Base-by-base conservation (phyloP, 2,113 vertebrate species). In the Tonatia bakeri region DNA sequence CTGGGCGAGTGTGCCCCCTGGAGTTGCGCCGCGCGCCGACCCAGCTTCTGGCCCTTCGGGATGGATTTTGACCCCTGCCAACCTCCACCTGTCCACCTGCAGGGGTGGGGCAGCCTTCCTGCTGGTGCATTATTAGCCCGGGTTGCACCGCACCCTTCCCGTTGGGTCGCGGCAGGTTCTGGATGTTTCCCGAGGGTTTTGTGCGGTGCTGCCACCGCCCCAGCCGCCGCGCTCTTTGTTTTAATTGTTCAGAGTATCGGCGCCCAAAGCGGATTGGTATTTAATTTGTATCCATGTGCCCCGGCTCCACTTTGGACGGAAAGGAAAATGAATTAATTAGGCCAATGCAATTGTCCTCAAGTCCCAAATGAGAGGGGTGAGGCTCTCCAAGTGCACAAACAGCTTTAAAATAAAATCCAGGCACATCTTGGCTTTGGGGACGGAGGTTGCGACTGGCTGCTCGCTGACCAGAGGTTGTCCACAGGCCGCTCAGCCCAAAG, bases 61-160 rank as follows among this genome's bases (percentile, higher is more conserved):
- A 2, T 47, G 93, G 92, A 91, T 95, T 94, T 83, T 94, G 97
- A 94, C 89, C 96, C 92, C 67, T 70, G 96, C 40, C 96, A 26
- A 47, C 85, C 90, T 96, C 73, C 97, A 97, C 97, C 96, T 96
- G 95, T 85, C 94, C 96, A 97, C 97, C 97, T 95, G 92, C 90
- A 24, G 75, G 87, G 87, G 81, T 38, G 81, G 87, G 81, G 91
- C 89, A 5, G 67, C 90, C 45, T 64, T 33, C 22, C 43, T 1
- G 52, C 45, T 0, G 3, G 69, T 64, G 1, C 20, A 24, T 19
- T 38, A 17, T 8, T 26, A 22, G 80, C 73, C 40, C 16, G 16
- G 69, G 80, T n/a, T 36, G 73, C 28, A 92, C 97, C 96, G 96
- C 93, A 84, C 94, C 95, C 96, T 77, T 95, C 96, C 69, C 59